Evolutionary conservation across 2,888 invertebrate genomes (phyloP).

Genomic region (Eutolmus rufibarbis): DNA sequence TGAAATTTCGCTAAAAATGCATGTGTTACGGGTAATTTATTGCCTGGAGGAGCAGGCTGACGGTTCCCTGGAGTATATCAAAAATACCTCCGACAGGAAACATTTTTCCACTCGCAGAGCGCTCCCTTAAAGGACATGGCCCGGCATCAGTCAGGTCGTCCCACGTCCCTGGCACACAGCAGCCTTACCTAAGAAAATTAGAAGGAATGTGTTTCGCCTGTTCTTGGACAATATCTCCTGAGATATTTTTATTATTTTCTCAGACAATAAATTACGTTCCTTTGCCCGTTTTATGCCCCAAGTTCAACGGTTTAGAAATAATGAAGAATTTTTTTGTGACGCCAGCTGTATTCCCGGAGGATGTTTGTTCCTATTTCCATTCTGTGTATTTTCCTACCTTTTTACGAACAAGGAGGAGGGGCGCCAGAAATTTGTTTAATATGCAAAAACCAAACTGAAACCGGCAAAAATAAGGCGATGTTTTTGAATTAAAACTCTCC

Average conservation of each 20-base stretch:
- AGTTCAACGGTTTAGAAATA: not conserved
- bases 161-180: not conserved
- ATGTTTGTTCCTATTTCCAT: not conserved
- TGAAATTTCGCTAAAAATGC: not conserved
- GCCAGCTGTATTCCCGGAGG: not conserved
- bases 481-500: not conserved
- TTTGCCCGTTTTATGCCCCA: not conserved
- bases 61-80: not conserved
- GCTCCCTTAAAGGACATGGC: not conserved
- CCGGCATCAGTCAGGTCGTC: not conserved
- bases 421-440: not conserved
- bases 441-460: not conserved
- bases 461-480: not conserved
- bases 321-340: not conserved
- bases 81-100: not conserved
- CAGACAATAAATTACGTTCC: not conserved
- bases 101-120: not conserved
- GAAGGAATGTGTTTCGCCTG: not conserved
- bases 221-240: not conserved
- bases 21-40: not conserved
- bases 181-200: not conserved
- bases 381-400: not conserved
- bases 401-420: not conserved
- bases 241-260: not conserved
- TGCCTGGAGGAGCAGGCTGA: not conserved